Evolutionary conservation across 2,888 invertebrate species (phyloP).

Genomic region (Mayetiola destructor): DNA sequence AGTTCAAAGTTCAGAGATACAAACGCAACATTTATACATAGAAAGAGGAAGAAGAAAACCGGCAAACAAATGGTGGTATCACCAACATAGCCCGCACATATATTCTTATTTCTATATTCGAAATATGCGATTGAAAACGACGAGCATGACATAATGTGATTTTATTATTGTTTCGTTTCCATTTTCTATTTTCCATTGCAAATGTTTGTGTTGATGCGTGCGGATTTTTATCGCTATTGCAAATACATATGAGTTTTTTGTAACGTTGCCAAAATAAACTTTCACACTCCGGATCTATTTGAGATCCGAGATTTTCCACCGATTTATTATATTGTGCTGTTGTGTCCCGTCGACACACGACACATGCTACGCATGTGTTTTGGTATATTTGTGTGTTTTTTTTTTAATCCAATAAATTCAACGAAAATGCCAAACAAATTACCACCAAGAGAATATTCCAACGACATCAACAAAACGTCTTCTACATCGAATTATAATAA

Average conservation of each 20-base stretch:
- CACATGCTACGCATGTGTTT: neutral
- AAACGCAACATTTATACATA: neutral
- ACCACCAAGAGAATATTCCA: neutral
- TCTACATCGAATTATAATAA: neutral
- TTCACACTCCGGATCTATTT: too few relatives aligned
- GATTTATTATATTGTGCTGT: too few relatives aligned
- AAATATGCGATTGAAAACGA: too few relatives aligned
- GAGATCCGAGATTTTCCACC: too few relatives aligned
- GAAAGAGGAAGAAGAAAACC: neutral
- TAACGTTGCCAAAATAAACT: constrained; percentile 4
- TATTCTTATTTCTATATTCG: too few relatives aligned
- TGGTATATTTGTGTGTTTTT: neutral
- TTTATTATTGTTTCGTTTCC: neutral
- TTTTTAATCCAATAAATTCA: neutral
- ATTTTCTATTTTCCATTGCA: neutral
- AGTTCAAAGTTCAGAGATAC: neutral
- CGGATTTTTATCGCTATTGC: too few relatives aligned
- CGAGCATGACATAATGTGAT: neutral
- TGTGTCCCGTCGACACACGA: neutral
- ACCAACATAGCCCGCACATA: too few relatives aligned
- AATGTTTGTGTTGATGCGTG: neutral
- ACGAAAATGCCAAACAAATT: neutral
- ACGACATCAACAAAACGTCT: constrained; percentile 1
- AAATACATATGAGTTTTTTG: too few relatives aligned
- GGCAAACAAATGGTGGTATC: too few relatives aligned